phyloP scores from a whole-genome alignment of 2,113 vertebrate genomes.

The Pteropus alecto region DNA sequence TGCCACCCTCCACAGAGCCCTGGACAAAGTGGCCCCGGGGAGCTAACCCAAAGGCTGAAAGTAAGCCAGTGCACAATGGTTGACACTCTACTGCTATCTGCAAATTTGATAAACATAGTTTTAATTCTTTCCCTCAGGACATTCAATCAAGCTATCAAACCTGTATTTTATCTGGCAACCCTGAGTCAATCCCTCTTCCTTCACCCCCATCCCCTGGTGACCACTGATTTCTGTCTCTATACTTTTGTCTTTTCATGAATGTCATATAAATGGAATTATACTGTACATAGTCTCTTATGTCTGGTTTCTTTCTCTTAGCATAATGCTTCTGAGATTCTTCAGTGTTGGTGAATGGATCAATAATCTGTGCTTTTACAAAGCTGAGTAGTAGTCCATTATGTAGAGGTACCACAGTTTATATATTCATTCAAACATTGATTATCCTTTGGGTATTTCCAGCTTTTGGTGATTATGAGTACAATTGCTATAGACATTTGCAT shows the following conservation, averaged over 20 bases:
- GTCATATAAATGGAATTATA: neutral
- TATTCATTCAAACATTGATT: neutral
- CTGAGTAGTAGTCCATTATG: neutral
- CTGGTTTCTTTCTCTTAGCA: neutral
- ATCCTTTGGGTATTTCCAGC: neutral
- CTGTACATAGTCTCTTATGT: neutral
- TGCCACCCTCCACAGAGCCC: neutral
- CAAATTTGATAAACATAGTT: neutral
- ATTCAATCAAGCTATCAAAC: neutral
- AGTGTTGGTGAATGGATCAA: neutral
- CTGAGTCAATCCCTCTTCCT: neutral
- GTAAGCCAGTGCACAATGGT: neutral
- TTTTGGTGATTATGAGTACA: neutral
- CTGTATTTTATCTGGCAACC: neutral
- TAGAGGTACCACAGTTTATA: neutral
- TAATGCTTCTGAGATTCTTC: too few species aligned
- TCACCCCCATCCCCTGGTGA: neutral
- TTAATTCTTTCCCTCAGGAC: neutral
- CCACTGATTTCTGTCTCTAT: neutral
- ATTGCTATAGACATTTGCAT: neutral
- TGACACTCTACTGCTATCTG: neutral
- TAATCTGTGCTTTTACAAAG: neutral
- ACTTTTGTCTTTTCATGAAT: neutral
- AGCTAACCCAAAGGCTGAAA: neutral
- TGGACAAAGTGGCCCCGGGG: neutral